Evolutionary conservation across 2,797 vertebrate species (phyloP).

Genomic region (Oreochromis grahami): DNA sequence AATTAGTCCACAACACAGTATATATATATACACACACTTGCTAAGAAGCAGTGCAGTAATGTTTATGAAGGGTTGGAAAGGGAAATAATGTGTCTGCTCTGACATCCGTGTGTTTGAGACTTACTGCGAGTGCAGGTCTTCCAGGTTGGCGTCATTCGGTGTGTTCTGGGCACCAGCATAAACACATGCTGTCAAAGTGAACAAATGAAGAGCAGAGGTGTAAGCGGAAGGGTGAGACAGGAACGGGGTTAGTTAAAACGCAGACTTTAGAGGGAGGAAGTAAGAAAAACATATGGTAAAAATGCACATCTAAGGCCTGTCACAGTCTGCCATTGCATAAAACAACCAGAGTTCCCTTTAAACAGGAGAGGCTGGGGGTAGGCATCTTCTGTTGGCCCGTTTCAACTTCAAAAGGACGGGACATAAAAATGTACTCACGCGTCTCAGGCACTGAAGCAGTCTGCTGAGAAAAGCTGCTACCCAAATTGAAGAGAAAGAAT

Average conservation of each 20-base stretch:
- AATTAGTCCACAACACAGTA: background rate
- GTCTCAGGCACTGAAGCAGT: constrained; percentile 50
- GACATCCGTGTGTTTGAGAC: constrained; percentile 11
- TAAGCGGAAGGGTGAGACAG: background rate
- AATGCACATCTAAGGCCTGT: constrained; percentile 31
- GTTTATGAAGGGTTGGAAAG: background rate
- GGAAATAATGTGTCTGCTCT: background rate
- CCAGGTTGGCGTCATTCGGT: constrained; percentile 47
- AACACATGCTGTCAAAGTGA: constrained; percentile 42
- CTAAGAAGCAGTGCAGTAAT: background rate
- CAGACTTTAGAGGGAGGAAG: background rate
- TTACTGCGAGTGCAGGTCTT: constrained; percentile 71
- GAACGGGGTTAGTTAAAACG: background rate
- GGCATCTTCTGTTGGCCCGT: background rate
- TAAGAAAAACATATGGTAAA: background rate
- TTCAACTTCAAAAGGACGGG: constrained; percentile 26
- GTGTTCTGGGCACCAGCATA: constrained; percentile 40
- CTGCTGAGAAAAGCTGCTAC: constrained; percentile 50
- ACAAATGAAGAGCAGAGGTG: constrained; percentile 3
- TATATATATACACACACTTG: background rate
- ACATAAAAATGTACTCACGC: constrained; percentile 59
- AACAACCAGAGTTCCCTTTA: constrained; percentile 19
- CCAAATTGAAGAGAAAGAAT: background rate
- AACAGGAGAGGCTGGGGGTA: background rate
- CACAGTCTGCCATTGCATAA: background rate